phyloP scores from a whole-genome alignment of 2,797 vertebrate genomes.

The Liasis olivaceus region DNA sequence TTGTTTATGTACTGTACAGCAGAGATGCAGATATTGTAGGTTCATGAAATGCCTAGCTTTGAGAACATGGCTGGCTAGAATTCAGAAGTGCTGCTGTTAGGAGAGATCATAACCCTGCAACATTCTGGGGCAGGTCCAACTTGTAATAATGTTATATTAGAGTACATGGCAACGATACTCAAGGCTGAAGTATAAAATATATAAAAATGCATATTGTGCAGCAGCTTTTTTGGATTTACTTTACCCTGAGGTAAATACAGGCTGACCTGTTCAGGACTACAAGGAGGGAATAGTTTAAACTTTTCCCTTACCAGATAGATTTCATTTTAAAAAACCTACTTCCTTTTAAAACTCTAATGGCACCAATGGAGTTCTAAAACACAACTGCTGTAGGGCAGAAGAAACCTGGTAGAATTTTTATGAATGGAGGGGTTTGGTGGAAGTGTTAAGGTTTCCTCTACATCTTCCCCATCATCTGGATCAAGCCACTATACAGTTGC shows the following conservation, averaged over 20 bases:
- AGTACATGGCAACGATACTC: not conserved
- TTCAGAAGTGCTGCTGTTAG: not conserved
- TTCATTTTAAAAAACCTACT: not conserved
- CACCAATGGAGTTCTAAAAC: not conserved
- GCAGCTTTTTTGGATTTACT: not conserved
- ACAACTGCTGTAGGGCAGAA: not conserved
- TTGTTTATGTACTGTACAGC: not conserved
- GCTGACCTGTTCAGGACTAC: not conserved
- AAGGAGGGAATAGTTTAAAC: not conserved
- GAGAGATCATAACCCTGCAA: not conserved
- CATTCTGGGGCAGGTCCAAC: not conserved
- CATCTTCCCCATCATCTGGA: not conserved
- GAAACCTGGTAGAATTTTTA: not conserved
- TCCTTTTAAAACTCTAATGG: not conserved
- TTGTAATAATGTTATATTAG: not conserved
- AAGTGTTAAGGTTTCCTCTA: not conserved
- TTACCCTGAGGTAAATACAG: not conserved
- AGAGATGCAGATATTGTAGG: not conserved
- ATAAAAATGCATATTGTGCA: not conserved
- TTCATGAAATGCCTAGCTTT: not conserved
- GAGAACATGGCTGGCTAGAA: not conserved
- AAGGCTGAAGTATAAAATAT: not conserved
- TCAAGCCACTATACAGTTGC: not conserved
- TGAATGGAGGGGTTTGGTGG: not conserved
- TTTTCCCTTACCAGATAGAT: not conserved